Base-by-base conservation (phyloP, 2,797 vertebrate genomes). In the Philypnodon macrostomus region DNA sequence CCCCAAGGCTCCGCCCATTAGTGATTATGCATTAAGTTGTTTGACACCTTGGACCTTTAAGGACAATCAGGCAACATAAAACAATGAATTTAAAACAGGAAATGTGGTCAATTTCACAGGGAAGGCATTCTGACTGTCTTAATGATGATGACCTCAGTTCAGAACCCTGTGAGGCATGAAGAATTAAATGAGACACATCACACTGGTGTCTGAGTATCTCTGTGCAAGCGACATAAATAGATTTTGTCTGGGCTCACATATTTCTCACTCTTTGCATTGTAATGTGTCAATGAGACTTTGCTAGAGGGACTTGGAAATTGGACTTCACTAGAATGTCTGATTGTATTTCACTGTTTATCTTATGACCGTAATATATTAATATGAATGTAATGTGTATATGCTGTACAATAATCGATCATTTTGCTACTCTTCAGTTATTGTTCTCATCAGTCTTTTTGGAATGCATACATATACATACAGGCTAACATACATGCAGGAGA, bases 1-100 rank as follows among this genome's bases (percentile, higher is more conserved):
- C 67, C 53, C 51, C 4, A 6, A 51, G 53, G 67, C 74, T 57
- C 69, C 67, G 2, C 68, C 75, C 65, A 34, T 46, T 30, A 11
- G 60, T 80, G 54, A 81, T 75, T 79, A 75, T 72, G 73, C 63
- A 55, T 45, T 3, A 46, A 58, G 18, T 50, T 33, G 58, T 68
- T 64, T 82, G 63, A 75, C 58, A 58, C 47, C 14, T 29, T 56
- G 60, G 17, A 64, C 67, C 49, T 32, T 10, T 40, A 67, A 77
- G 39, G 49, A 42, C 70, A 57, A 80, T 46, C 15, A 33, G 56
- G 62, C 41, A 61, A 72, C 64, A 73, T 75, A 36, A 72, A 73
- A 70, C 23, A 8, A 62, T 67, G 63, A 71, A 62, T 79, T 59
- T 58, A 53, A 58, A 72, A 30, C 16, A 64, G 41, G 12, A 14